Evolutionary conservation across 2,888 invertebrate species (phyloP).

Genomic region (Brachylomia viminalis): DNA sequence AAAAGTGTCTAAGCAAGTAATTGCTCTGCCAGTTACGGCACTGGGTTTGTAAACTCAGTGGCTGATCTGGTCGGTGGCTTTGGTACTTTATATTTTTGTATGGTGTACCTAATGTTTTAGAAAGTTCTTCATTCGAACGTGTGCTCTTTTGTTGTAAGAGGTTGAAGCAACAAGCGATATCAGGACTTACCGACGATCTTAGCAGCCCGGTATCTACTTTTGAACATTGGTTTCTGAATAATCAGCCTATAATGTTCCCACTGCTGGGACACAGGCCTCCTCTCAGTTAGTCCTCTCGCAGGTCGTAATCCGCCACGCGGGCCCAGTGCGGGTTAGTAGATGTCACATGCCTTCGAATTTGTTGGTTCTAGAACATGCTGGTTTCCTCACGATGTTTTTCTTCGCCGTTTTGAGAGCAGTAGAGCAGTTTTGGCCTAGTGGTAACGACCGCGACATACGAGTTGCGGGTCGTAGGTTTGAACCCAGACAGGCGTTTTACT

Average conservation of each 20-base stretch:
- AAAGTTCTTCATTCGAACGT: background rate
- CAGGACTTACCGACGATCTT: background rate
- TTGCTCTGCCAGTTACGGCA: constrained; percentile 87
- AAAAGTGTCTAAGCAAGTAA: constrained; percentile 89
- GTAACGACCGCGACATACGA: no score
- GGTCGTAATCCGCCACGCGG: no score
- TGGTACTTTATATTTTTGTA: constrained; percentile 52
- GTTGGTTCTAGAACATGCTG: no score
- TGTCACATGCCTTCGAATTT: no score
- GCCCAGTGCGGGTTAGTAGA: no score
- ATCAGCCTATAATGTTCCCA: background rate
- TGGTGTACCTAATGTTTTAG: background rate
- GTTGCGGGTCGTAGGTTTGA: no score
- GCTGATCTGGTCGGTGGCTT: constrained; percentile 60
- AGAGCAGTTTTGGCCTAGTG: no score
- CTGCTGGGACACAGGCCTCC: background rate
- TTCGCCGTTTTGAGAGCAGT: no score
- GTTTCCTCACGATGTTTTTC: no score
- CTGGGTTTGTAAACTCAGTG: constrained; percentile 79
- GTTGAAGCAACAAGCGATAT: constrained; percentile 18
- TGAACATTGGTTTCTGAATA: background rate
- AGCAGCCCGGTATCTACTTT: background rate
- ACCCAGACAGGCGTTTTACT: no score
- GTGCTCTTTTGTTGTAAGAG: background rate
- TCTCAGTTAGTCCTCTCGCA: no score